phyloP scores from a whole-genome alignment of 2,113 vertebrate genomes.

The Ceyx margarethae region DNA sequence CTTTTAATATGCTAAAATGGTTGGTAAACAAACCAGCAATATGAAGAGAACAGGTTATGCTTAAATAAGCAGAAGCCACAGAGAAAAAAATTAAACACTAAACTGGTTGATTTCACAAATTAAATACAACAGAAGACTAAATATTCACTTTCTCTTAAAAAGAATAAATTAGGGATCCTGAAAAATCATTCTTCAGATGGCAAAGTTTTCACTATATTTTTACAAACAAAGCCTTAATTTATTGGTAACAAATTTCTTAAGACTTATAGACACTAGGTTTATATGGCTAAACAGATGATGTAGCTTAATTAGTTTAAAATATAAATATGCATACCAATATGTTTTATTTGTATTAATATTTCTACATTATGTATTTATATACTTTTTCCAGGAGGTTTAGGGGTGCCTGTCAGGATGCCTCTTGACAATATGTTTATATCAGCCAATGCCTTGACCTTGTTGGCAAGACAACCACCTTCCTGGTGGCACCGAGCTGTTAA shows the following conservation, averaged over 20 bases:
- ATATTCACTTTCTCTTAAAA: constrained; percentile 25
- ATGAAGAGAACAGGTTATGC: not conserved
- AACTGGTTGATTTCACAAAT: constrained; percentile 23
- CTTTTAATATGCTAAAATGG: not conserved
- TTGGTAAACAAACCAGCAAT: not conserved
- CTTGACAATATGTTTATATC: not conserved
- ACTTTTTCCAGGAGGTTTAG: not conserved
- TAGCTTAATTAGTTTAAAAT: not conserved
- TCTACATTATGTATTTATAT: not conserved
- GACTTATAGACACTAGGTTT: not conserved
- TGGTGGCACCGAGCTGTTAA: not conserved
- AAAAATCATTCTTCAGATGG: constrained; percentile 25
- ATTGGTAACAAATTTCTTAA: not conserved
- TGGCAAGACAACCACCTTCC: not conserved
- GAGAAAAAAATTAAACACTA: not conserved
- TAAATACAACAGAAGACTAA: not conserved
- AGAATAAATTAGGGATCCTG: not conserved
- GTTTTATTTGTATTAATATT: not conserved
- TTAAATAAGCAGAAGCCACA: constrained; percentile 23
- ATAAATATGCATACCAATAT: not conserved
- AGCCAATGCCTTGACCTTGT: not conserved
- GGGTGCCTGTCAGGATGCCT: not conserved
- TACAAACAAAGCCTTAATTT: constrained; percentile 11
- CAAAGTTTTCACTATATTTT: constrained; percentile 5
- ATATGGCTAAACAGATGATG: not conserved